phyloP scores from a whole-genome alignment of 2,113 vertebrate genomes.

The Heterocephalus glaber region DNA sequence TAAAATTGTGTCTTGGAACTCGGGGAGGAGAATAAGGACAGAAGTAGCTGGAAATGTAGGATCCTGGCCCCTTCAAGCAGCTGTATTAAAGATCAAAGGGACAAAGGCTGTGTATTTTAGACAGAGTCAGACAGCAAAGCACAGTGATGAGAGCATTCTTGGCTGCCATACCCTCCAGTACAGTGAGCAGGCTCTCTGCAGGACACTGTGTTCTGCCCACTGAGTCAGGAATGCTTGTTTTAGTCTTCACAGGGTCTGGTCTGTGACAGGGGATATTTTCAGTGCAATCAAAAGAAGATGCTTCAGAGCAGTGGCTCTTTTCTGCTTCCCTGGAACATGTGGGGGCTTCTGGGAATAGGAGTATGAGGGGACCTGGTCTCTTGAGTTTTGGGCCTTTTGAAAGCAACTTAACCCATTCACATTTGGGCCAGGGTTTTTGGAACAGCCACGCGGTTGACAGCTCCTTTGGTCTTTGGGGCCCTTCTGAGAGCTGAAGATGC shows the following conservation, averaged over 20 bases:
- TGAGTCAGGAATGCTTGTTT: background rate
- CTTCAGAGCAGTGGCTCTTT: background rate
- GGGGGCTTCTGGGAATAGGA: background rate
- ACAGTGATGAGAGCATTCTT: conserved; percentile 56
- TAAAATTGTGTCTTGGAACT: conserved; percentile 24
- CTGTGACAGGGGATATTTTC: conserved; percentile 32
- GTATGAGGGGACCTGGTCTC: background rate
- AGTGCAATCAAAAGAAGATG: conserved; percentile 51
- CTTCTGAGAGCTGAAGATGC: background rate
- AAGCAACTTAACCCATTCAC: conserved; percentile 3
- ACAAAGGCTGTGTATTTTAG: conserved; percentile 57
- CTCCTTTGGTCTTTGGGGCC: background rate
- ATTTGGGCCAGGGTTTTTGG: background rate
- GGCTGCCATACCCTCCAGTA: conserved; percentile 14
- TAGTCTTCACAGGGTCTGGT: background rate
- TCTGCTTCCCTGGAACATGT: background rate
- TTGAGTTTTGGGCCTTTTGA: conserved; percentile 12
- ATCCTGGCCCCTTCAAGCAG: background rate
- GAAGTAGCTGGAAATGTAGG: background rate
- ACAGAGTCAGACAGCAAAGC: background rate
- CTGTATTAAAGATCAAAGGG: conserved; percentile 69
- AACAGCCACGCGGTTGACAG: background rate
- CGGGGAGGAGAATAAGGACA: background rate
- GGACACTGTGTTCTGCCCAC: background rate
- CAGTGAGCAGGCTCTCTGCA: background rate